Base-by-base conservation (phyloP, 2,888 invertebrate species). In the Ditula angustiorana region DNA sequence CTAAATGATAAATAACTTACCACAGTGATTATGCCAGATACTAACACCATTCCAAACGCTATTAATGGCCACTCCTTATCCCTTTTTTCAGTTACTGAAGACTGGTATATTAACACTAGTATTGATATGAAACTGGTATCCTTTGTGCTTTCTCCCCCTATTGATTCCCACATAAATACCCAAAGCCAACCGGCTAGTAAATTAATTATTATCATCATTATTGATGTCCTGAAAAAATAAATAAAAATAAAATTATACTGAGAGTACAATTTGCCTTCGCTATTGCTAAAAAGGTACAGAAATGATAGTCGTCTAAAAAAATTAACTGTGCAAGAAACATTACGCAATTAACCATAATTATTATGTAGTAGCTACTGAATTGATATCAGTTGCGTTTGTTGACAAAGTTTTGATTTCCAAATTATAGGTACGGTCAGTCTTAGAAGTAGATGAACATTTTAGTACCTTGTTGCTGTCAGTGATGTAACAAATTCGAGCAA, bases 1-100 rank as follows among this genome's bases (percentile, higher is more conserved):
- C 8, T 16, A 13, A 41, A 19, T 16, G 13, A 41, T 19, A 41
- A 41, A 7, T 50, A 13, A 80, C 93, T 86, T 86, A 95, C 95
- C 94, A 95, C 90, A 76, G 94, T 95, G 19, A 94, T 92, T 69
- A 95, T 88, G 66, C 95, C 95, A 64, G 95, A 93, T 47, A 94
- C 75, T 11, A 95, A 82, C 19, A 95, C 87, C 16, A 94, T 76
- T 46, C 91, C 85, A 73, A 93, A 95, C 0, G 93, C 92, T 4
- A 95, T 77, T 16, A 94, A 77, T 0, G 94, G 93, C 94, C 95
- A 95, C 60, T 92, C 81, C 24, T 93, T 93, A n/a, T 86, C 78
- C 46, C 92, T 85, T 21, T 79, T 86, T 67, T 92, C 89, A 28
- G 88, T 75, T 5, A 93, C 81, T 4, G 92, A 92, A 47, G 93